Evolutionary conservation across 2,888 invertebrate species (phyloP), one percentile per base, ranked within the genome.

Genomic region (Cataglyphis altisquamis): DNA sequence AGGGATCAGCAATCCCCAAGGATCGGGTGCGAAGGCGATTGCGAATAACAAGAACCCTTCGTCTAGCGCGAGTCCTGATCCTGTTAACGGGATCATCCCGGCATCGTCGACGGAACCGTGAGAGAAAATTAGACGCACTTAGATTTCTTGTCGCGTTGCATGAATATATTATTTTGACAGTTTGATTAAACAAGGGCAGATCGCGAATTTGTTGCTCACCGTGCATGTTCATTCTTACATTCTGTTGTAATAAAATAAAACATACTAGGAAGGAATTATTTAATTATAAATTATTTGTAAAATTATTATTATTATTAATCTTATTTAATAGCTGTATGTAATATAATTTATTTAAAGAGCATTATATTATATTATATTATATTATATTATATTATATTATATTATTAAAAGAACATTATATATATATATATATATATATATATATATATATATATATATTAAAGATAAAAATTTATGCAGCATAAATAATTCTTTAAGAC

Each of bases 71-170:
- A 91, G 90, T 89, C 91, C 89, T 93, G 93, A 94, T 94, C 94
- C 94, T 91, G 93, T 94, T 94, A 94, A 93, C 93, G 82, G 92
- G 94, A 94, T 94, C 92, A 94, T 92, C 90, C 90, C 82, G 67
- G 66, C 84, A 74, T 84, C 81, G 75, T 48, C 82, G 87, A 87
- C 83, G 80, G 75, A 72, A 85, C 81, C 89, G 89, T 89, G 86
- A 87, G 87, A 90, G 84, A 91, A 87, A 88, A 91, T 88, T 82
- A 86, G 85, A 66, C 84, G 67, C 88, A 74, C 82, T 87, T 81
- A 72, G 68, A 84, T 73, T 82, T 81, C 82, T 68, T 67, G 68
- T 83, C 68, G 67, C 64, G 57, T 86, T 70, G 84, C 63, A 84
- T 52, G 67, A 36, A 60, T 64, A n/a, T 52, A 81, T 80, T 62